Evolutionary conservation across 2,113 vertebrate genomes (phyloP), one percentile per base, ranked within the genome.

Genomic region (Gopherus flavomarginatus): DNA sequence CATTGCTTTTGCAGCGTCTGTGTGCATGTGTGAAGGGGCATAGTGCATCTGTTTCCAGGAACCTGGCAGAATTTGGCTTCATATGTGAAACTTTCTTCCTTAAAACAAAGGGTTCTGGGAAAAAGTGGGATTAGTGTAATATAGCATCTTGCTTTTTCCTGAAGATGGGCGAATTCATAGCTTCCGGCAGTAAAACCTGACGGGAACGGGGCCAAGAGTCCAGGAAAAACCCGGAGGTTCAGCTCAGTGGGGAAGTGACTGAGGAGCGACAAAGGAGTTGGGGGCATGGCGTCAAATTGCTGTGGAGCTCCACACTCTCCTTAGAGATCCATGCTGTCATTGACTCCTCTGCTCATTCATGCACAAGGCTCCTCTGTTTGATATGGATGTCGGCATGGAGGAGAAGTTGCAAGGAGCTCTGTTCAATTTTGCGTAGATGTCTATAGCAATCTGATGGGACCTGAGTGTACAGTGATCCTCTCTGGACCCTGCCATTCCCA

Each of bases 1-100:
- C 1, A 17, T 93, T 81, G 72, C 91, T 72, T 8, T 50, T 0
- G 1, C 52, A 54, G 8, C 47, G 35, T 69, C 35, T 81, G 13
- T 16, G 1, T 72, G 86, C 44, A 9, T 29, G 92, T 93, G 50
- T 50, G 42, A 95, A 88, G 59, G 92, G 84, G 82, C 56, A 62
- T 79, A 77, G 47, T 85, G 5, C 52, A 2, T 44, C 78, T 91
- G 4, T 85, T 90, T 92, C 86, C 38, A 1, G 35, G 50, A 81
- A 78, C 83, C 84, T 95, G 89, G 42, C 78, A 65, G 62, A 92
- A 52, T 21, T 89, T 86, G 54, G 81, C 94, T 96, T 92, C 56
- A 85, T 87, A 38, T 9, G 2, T 50, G 5, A 69, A 87, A 81
- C 38, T 79, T 13, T 65, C 6, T 87, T 94, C 22, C 89, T 84